Evolutionary conservation across 2,113 vertebrate species (phyloP).

Genomic region (Gambusia affinis): DNA sequence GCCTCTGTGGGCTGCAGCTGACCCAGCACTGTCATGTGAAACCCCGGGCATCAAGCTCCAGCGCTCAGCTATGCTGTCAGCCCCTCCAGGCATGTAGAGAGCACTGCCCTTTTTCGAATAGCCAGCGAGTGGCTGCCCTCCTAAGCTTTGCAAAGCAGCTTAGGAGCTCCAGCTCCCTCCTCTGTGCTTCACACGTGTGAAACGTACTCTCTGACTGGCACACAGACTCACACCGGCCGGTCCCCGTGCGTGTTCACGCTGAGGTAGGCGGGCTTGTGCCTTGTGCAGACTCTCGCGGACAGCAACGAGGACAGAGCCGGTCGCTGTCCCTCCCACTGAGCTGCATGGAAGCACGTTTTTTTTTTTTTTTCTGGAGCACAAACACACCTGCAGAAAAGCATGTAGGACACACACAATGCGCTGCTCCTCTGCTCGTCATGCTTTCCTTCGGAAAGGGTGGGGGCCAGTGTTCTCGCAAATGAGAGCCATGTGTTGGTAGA

Average conservation of each 20-base stretch:
- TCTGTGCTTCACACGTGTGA: slow-evolving; percentile 74
- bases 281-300: slow-evolving; percentile 18
- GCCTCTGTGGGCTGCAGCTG: slow-evolving; percentile 45
- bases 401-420: slow-evolving; percentile 35
- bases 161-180: slow-evolving; percentile 62
- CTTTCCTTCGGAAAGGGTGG: slow-evolving; percentile 41
- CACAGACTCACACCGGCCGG: slow-evolving; percentile 43
- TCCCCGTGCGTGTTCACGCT: slow-evolving; percentile 30
- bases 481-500: slow-evolving; percentile 63
- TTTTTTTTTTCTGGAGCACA: slow-evolving; percentile 29
- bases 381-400: slow-evolving; percentile 58
- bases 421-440: slow-evolving; percentile 35
- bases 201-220: slow-evolving; percentile 63
- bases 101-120: slow-evolving; percentile 52
- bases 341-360: slow-evolving; percentile 67
- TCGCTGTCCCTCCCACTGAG: slow-evolving; percentile 69
- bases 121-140: slow-evolving; percentile 64
- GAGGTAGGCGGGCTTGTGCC: slow-evolving; percentile 37
- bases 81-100: slow-evolving; percentile 62
- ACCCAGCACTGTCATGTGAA: slow-evolving; percentile 66
- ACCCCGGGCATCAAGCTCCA: slow-evolving; percentile 64
- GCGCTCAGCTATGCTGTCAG: slow-evolving; percentile 64
- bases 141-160: slow-evolving; percentile 76
- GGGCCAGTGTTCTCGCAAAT: slow-evolving; percentile 52
- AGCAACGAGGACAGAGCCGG: slow-evolving; percentile 41